Evolutionary conservation across 2,113 vertebrate genomes (phyloP), one percentile per base, ranked within the genome.

Genomic region (Cyanistes caeruleus): DNA sequence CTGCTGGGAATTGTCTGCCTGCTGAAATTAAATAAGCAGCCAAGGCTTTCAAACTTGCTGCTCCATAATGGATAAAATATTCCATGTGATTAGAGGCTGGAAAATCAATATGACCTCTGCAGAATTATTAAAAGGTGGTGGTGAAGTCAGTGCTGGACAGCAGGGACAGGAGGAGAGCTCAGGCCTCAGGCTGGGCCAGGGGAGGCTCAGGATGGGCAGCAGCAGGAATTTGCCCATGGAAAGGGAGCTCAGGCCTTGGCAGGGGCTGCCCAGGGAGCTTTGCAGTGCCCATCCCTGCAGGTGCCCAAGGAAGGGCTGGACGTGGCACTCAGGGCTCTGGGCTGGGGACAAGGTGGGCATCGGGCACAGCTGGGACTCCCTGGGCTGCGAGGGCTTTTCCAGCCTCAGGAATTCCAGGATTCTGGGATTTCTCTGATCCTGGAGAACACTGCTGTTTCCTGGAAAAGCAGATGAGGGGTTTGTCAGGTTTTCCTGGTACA

Each of bases 1-100:
- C 93, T 87, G 23, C 73, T 64, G 92, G 92, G 90, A 82, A 89
- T 81, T 89, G 69, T 75, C 77, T 91, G 84, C 56, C 92, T 87
- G 56, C 56, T 89, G 39, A 84, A 87, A 91, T 78, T 25, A 55
- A 95, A 68, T 37, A 82, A 89, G 46, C 48, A 65, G 76, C 30
- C 11, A 9, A 58, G 77, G 19, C 44, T 91, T 70, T 58, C 67
- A 65, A 67, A 44, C 55, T 24, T 33, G n/a, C 53, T 75, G 69
- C 69, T 87, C 6, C 52, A 56, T 25, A 55, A 78, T 44, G 48
- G n/a, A 23, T 52, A 44, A 84, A 87, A 87, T 63, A 72, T 88
- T 91, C 60, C 30, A 4, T 68, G 39, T 52, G 56, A 84, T 49
- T 64, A 52, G 83, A 64, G 58, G 33, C 52, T 82, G 78, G 58